A percentile compares a stretch with the other conserved stretches of the same genome.
Evolutionary conservation across 2,797 vertebrate species (phyloP).

Genomic region (Peromyscus eremicus): DNA sequence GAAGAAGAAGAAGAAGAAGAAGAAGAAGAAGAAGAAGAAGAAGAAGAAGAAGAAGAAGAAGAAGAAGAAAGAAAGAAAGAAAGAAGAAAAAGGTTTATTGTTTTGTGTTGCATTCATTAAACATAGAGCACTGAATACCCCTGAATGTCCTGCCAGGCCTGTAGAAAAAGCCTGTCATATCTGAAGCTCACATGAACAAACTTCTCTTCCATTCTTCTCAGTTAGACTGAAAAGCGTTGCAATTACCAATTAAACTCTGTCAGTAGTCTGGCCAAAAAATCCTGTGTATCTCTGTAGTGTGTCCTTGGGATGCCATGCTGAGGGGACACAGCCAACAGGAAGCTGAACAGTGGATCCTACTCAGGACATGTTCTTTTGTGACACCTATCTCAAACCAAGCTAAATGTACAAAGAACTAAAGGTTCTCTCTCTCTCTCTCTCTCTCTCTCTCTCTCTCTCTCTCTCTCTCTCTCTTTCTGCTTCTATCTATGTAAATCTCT

Average conservation of each 20-base stretch:
- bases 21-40: neutral
- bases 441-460: neutral
- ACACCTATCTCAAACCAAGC: neutral
- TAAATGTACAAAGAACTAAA: neutral
- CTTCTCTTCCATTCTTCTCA: neutral
- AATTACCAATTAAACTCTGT: conserved; percentile 52
- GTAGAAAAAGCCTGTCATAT: conserved; percentile 16
- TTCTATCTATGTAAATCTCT: neutral
- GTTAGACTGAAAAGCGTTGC: conserved; percentile 3
- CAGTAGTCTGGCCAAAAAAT: neutral
- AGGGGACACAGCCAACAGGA: neutral
- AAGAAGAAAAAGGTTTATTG: conserved; percentile 41
- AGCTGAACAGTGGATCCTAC: neutral
- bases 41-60: fast-evolving
- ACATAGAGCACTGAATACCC: neutral
- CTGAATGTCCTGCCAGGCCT: conserved; percentile 12
- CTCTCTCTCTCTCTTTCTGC: neutral
- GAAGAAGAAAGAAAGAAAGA: neutral
- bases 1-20: neutral
- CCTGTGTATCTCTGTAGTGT: neutral
- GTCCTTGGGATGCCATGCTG: neutral
- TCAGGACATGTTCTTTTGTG: conserved; percentile 29
- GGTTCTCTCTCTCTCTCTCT: neutral
- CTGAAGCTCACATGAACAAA: conserved; percentile 1
- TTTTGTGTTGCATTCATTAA: conserved; percentile 56